A percentile compares a stretch with the other conserved stretches of the same genome.
Conservation (phyloP, 1,140 invertebrate species). For the Orius laevigatus region DNA sequence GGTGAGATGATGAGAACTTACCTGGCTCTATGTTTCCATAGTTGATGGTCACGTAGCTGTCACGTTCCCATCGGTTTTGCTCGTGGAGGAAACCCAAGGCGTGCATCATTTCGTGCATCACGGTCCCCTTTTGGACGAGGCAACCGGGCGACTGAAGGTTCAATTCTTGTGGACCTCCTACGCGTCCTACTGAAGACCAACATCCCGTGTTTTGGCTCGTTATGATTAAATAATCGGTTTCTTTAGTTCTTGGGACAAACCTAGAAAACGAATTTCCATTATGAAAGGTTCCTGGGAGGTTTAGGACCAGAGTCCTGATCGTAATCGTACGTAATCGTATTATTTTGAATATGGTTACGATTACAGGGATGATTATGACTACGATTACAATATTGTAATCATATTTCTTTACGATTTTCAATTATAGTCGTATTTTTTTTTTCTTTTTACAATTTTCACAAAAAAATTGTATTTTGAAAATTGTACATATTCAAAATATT, state of each 20-base stretch:
- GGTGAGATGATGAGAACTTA: constrained; percentile 18
- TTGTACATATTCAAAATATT: too few relatives aligned
- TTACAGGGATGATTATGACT: too few relatives aligned
- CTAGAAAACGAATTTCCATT: too few relatives aligned
- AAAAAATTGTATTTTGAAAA: too few relatives aligned
- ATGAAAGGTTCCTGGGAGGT: too few relatives aligned
- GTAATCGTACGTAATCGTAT: too few relatives aligned
- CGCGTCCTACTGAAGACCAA: constrained; percentile 38
- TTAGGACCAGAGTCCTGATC: too few relatives aligned
- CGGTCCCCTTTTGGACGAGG: constrained; percentile 48
- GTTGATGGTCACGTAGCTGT: constrained; percentile 50
- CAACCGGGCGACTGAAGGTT: constrained; percentile 61
- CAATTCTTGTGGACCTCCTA: constrained; percentile 40
- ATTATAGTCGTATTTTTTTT: too few relatives aligned
- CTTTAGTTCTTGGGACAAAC: constrained; percentile 42
- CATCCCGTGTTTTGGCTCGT: constrained; percentile 52
- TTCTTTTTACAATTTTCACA: too few relatives aligned
- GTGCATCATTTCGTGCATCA: constrained; percentile 74
- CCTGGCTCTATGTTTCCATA: constrained; percentile 55
- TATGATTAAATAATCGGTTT: constrained; percentile 51
- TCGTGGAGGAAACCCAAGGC: constrained; percentile 75
- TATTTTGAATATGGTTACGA: too few relatives aligned
- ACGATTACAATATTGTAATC: too few relatives aligned
- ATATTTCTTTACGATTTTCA: too few relatives aligned
- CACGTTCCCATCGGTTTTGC: constrained; percentile 64